Conservation (phyloP, 2,888 invertebrate genomes). For the Hartigia nigra region DNA sequence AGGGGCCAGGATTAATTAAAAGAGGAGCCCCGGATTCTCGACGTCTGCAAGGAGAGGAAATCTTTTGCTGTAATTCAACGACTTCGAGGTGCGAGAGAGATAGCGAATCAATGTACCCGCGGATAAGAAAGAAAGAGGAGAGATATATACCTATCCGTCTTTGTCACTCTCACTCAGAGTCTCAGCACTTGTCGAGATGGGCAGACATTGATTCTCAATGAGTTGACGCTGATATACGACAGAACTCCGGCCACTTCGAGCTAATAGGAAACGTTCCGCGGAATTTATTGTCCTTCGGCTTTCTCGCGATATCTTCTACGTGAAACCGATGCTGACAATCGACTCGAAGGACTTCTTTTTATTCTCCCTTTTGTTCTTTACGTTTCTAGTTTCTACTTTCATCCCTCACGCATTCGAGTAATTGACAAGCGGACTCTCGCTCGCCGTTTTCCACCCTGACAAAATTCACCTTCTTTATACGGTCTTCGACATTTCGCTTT, state of each 20-base stretch:
- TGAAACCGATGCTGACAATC: not conserved
- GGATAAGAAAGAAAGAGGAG: constrained; percentile 1
- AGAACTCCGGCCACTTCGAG: constrained; percentile 26
- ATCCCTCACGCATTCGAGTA: not conserved
- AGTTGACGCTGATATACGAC: constrained; percentile 42
- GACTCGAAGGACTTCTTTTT: not conserved
- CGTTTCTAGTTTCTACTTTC: not conserved
- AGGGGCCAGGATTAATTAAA: constrained; percentile 45
- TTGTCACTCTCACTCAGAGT: not conserved
- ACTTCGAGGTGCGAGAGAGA: constrained; percentile 6
- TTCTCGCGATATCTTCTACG: not conserved
- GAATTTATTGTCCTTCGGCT: constrained; percentile 31
- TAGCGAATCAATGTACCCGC: constrained; percentile 13
- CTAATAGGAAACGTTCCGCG: constrained; percentile 39
- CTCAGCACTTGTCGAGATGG: constrained; percentile 1
- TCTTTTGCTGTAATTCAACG: constrained; percentile 36
- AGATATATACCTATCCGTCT: not conserved
- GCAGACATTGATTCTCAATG: constrained; percentile 42
- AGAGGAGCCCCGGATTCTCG: constrained; percentile 18
- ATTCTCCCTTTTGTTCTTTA: not conserved
- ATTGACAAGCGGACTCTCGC: not conserved
- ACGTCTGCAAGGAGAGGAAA: constrained; percentile 30
- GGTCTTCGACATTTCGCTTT: not conserved
- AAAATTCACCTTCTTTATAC: not conserved
- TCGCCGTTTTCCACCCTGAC: not conserved